Conservation (phyloP, 2,113 vertebrate species). For the Propithecus coquereli region DNA sequence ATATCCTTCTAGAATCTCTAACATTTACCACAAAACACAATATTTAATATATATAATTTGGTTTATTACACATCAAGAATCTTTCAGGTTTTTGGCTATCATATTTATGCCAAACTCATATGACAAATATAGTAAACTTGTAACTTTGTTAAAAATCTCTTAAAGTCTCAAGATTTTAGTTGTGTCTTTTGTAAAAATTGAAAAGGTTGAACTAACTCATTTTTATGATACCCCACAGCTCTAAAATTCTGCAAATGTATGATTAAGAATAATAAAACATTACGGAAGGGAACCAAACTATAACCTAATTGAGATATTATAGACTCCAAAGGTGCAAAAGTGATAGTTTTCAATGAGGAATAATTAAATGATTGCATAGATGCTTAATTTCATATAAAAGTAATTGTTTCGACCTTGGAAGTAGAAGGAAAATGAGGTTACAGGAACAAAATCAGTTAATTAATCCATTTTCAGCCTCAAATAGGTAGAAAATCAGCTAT, state of each 20-base stretch:
- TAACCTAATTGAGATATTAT: neutral
- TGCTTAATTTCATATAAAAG: conserved; percentile 8
- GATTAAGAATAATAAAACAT: conserved; percentile 28
- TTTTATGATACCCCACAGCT: neutral
- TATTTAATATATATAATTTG: neutral
- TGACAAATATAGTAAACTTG: neutral
- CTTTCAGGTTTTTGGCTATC: neutral
- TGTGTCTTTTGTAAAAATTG: neutral
- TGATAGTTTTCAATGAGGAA: conserved; percentile 28
- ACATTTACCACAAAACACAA: conserved; percentile 13
- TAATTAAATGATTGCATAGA: neutral
- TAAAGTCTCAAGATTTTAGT: neutral
- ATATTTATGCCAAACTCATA: neutral
- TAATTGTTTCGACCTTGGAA: neutral
- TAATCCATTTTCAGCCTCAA: neutral
- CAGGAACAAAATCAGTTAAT: neutral
- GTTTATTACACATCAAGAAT: conserved; percentile 23
- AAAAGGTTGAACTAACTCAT: neutral
- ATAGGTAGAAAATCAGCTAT: neutral
- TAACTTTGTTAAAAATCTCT: neutral
- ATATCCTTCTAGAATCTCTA: neutral
- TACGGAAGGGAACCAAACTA: neutral
- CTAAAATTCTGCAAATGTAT: conserved; percentile 3
- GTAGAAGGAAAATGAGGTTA: neutral
- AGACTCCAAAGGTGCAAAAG: neutral